Base-by-base conservation (phyloP, 2,888 invertebrate species). In the Unio delphinus region DNA sequence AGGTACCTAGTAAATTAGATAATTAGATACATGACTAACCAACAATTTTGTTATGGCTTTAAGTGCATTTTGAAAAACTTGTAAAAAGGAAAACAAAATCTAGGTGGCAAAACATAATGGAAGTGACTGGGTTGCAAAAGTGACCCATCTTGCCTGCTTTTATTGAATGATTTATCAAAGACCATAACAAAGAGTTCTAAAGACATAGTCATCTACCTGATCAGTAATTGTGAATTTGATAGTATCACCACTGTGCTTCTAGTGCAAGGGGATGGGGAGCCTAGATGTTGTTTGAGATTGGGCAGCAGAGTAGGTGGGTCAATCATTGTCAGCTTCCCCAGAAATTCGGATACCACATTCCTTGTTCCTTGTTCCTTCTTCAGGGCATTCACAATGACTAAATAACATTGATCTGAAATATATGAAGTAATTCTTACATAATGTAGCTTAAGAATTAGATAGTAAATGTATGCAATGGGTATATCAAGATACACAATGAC, bases 151-250 rank as follows among this genome's bases (percentile, higher is more conserved):
- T 45, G 15, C 45, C 3, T 45, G 45, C 15, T 45, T 45, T 45
- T 45, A 45, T 11, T 3, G 15, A 3, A 45, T 45, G 45, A 15
- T 15, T 45, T 45, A 45, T 45, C 11, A 34, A 34, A 8, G 34
- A 23, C 23, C 23, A 23, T 23, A 23, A 18, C 56, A 56, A 56
- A 56, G 23, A 23, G 23, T 11, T 17, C 64, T 45, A 54, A 26
- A 23, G 26, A 23, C 34, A 45, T 15, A 15, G 11, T 15, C 11
- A 18, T 82, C 84, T 80, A 94, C 94, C 92, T 97, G 98, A 92
- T 99, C 99, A 2, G 97, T 97, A 87, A 99, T 98, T 58, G 99
- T 98, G 89, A 98, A 99, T 90, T 99, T 99, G 73, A 99, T 95
- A 61, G 99, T 1, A 99, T 98, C 20, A 99, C 97, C 3, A 98